Evolutionary conservation across 1,140 invertebrate genomes (phyloP), one percentile per base, ranked within the genome.

Genomic region (Drusus annulatus): DNA sequence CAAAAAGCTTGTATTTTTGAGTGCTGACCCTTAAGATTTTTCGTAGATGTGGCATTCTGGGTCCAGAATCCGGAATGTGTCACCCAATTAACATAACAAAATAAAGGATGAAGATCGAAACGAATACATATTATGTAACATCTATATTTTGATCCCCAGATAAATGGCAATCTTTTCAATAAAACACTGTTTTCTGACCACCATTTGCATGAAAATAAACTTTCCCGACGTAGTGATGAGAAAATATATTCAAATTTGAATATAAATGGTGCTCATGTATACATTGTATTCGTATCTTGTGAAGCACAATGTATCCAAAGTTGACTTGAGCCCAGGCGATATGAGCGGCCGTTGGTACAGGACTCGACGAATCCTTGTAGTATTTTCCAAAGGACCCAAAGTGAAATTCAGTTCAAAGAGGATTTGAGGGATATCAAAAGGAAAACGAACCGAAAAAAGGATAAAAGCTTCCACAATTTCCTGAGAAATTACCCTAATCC

Each of bases 401-500:
- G 23, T 62, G 58, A 62, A 62, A 62, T 62, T 62, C 58, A 62
- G 58, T 23, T 62, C 58, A 62, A 62, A 17, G 17, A 23, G 58
- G 58, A 19, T 62, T 62, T 23, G 17, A 0, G 23, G 58, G 58
- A 62, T 25, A 25, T 23, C 19, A 15, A 23, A 23, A 62, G 58
- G 58, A 25, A 23, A 7, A 21, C 2, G 58, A 62, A 13, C 17
- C 58, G 13, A 21, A 62, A 25, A 62, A 19, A 15, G 58, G 23
- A 21, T 19, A 62, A 62, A 62, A 62, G 17, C 58, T 25, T 25
- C 60, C 25, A 25, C 60, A 25, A 23, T 63, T 63, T 23, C 60
- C 60, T 63, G 25, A 16, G 25, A 63, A 63, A 63, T 63, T 28
- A 16, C 60, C 60, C 23, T 63, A 63, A 63, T 63, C 60, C 60